Conservation (phyloP, 2,797 vertebrate genomes). For the Microctenopoma steveboyesi region DNA sequence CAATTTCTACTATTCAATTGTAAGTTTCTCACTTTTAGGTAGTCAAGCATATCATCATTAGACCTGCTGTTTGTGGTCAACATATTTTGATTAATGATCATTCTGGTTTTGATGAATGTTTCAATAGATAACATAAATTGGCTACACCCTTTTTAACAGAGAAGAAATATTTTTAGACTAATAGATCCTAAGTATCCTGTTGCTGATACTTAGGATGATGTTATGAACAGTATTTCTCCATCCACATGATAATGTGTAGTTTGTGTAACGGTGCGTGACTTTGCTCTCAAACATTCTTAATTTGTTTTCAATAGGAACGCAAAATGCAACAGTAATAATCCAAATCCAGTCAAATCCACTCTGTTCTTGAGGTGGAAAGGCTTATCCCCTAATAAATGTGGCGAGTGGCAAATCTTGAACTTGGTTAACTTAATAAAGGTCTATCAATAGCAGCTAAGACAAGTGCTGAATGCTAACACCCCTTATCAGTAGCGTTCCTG, state of each 20-base stretch:
- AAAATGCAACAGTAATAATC: conserved; percentile 33
- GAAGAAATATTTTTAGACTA: not conserved
- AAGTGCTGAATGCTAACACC: conserved; percentile 74
- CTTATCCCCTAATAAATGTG: conserved; percentile 52
- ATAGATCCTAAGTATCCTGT: conserved; percentile 6
- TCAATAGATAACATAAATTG: conserved; percentile 21
- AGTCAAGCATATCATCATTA: conserved; percentile 26
- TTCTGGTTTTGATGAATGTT: conserved; percentile 22
- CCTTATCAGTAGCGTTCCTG: conserved; percentile 65
- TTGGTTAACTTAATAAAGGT: conserved; percentile 67
- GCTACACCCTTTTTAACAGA: conserved; percentile 8
- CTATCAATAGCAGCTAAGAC: conserved; percentile 65
- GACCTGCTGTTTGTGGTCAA: conserved; percentile 30
- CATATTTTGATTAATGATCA: conserved; percentile 16
- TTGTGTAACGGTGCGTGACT: conserved; percentile 14
- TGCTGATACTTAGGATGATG: conserved; percentile 17
- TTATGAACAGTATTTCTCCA: not conserved
- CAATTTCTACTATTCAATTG: conserved; percentile 42
- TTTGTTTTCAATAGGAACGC: conserved; percentile 11
- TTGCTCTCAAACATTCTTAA: not conserved
- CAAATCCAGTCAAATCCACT: conserved; percentile 38
- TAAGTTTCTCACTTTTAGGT: conserved; percentile 53
- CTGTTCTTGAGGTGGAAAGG: conserved; percentile 34
- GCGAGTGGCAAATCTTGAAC: conserved; percentile 45
- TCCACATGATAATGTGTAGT: conserved; percentile 2